These are phyloP conservation scores for Triops cancriformis DNA, from an alignment of 1,140 invertebrate species.

Conservation along the genomic window DNA sequence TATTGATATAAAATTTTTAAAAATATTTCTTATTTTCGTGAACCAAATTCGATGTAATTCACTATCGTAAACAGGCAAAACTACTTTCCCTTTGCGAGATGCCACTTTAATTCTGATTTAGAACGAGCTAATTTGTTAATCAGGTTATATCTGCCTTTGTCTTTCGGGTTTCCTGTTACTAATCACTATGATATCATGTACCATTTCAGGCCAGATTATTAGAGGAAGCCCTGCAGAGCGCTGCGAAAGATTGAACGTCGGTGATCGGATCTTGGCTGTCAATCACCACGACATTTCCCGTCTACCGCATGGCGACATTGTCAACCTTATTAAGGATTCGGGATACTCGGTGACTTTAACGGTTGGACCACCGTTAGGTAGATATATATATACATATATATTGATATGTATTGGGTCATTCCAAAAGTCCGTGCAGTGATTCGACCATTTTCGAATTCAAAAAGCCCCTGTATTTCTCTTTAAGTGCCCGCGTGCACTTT, in stretches of 20 bases:
- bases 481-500: too few species aligned
- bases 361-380: constrained; percentile 60
- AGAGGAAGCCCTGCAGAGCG: constrained; percentile 90
- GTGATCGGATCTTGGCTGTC: constrained; percentile 91
- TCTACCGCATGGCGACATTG: constrained; percentile 91
- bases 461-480: too few species aligned
- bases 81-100: too few species aligned
- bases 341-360: constrained; percentile 83
- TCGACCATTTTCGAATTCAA: too few species aligned
- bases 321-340: constrained; percentile 74
- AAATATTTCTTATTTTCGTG: neutral
- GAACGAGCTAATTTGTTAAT: neutral
- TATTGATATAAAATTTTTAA: too few species aligned
- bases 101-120: too few species aligned
- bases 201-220: constrained; percentile 68
- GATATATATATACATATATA: too few species aligned
- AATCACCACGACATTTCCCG: constrained; percentile 86
- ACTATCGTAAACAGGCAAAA: too few species aligned
- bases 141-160: neutral
- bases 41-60: neutral
- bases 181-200: neutral
- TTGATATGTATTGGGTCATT: too few species aligned
- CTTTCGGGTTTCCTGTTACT: neutral
- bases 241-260: constrained; percentile 79
- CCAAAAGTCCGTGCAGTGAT: too few species aligned